Evolutionary conservation across 1,140 invertebrate genomes (phyloP).

Genomic region (Potamilus streckersoni): DNA sequence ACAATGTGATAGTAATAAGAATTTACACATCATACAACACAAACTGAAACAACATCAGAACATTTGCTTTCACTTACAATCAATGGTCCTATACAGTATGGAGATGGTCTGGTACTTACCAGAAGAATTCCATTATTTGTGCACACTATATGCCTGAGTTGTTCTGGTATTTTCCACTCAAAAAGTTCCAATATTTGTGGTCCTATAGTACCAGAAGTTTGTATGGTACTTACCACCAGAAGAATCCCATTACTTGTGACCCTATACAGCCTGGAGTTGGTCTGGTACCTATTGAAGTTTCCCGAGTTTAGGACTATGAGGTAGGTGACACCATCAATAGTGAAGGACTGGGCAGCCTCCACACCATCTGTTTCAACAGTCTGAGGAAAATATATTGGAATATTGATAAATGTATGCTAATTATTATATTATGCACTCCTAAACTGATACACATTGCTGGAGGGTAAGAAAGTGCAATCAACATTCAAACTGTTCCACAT

Average conservation of each 20-base stretch:
- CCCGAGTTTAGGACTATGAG: conserved; percentile 58
- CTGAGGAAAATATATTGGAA: conserved; percentile 59
- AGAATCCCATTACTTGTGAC: conserved; percentile 44
- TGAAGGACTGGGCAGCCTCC: conserved; percentile 49
- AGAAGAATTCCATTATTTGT: conserved; percentile 39
- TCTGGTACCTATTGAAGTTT: conserved; percentile 43
- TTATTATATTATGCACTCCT: not conserved
- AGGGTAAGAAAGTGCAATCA: not conserved
- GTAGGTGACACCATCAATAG: conserved; percentile 37
- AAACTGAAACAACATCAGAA: too few relatives aligned
- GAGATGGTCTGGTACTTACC: conserved; percentile 34
- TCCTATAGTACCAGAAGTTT: not conserved
- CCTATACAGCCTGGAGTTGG: conserved; percentile 51
- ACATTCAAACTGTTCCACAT: too few relatives aligned
- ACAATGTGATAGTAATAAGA: too few relatives aligned
- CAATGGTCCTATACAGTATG: not conserved
- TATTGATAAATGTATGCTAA: not conserved
- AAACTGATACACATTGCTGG: not conserved
- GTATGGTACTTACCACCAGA: conserved; percentile 43
- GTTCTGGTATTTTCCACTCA: conserved; percentile 3
- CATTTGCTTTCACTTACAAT: too few relatives aligned
- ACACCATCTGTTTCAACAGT: conserved; percentile 67
- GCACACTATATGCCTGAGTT: conserved; percentile 49
- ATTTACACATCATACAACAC: too few relatives aligned
- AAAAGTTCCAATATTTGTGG: too few relatives aligned